phyloP scores from a whole-genome alignment of 2,113 vertebrate genomes.

The Nothoprocta perdicaria region DNA sequence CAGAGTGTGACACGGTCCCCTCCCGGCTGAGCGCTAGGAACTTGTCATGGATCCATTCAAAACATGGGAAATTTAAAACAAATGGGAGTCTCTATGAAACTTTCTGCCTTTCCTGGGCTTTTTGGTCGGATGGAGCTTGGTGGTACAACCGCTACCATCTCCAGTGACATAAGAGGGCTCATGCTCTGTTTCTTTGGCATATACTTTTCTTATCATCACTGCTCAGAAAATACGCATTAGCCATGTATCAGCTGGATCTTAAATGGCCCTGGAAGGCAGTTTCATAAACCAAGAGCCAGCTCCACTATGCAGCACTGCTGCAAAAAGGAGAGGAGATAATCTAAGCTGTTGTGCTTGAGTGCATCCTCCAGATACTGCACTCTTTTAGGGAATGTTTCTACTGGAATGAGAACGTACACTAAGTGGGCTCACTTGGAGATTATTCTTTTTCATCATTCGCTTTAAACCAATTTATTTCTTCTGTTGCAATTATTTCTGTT shows the following conservation, averaged over 20 bases:
- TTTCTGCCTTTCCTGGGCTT: not conserved
- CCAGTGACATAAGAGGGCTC: not conserved
- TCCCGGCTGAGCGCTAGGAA: not conserved
- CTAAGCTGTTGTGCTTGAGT: conserved; percentile 38
- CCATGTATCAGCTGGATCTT: not conserved
- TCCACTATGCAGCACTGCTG: not conserved
- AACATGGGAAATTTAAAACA: not conserved
- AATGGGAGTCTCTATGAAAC: not conserved
- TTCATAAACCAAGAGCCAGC: not conserved
- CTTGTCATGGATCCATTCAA: not conserved
- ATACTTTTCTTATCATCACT: not conserved
- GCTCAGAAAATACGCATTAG: not conserved
- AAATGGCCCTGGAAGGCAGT: not conserved
- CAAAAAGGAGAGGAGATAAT: not conserved
- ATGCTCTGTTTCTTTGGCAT: not conserved
- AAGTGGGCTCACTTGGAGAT: not conserved
- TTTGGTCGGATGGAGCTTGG: not conserved
- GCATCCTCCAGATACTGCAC: conserved; percentile 25
- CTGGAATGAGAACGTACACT: not conserved
- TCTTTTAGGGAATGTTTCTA: not conserved
- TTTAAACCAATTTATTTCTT: not conserved
- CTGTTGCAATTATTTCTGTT: not conserved
- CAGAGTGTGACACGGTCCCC: not conserved
- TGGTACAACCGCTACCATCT: not conserved
- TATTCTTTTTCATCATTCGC: not conserved